These are phyloP conservation scores for Zenarchopterus dispar DNA, from an alignment of 2,797 vertebrate genomes.

Conservation along the genomic window DNA sequence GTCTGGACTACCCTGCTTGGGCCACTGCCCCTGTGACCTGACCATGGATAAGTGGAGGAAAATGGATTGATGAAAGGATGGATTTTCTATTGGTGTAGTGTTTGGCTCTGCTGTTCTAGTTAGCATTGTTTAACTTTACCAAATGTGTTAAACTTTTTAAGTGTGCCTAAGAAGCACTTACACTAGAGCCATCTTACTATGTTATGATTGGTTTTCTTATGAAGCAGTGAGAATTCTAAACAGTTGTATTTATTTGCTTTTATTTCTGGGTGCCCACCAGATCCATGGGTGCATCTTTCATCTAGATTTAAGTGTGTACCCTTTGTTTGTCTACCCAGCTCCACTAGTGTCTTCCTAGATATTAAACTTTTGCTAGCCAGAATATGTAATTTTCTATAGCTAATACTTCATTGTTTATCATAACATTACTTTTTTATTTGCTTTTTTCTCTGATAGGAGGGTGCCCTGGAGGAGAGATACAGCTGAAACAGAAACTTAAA, in stretches of 20 bases:
- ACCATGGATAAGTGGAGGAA: no score
- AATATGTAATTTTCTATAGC: constrained; percentile 5
- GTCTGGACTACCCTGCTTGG: no score
- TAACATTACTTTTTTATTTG: constrained; percentile 13
- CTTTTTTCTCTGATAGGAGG: constrained; percentile 51
- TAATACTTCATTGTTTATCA: constrained; percentile 3
- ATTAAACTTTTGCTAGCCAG: constrained; percentile 2
- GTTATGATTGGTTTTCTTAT: constrained; percentile 25
- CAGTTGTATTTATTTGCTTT: constrained; percentile 43
- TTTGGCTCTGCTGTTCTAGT: constrained; percentile 21
- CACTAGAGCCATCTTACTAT: constrained; percentile 29
- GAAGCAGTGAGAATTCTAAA: constrained; percentile 16
- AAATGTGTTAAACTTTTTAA: constrained; percentile 24
- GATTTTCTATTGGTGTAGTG: constrained; percentile 10
- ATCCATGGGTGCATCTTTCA: background rate
- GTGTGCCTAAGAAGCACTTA: constrained; percentile 25
- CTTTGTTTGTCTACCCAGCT: constrained; percentile 19
- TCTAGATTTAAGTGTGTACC: constrained; percentile 10
- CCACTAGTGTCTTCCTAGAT: constrained; percentile 18
- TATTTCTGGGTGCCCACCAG: constrained; percentile 32
- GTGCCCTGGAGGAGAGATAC: constrained; percentile 13
- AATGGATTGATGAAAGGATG: no score
- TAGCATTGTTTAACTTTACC: constrained; percentile 37
- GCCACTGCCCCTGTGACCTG: no score
- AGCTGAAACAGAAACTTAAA: constrained; percentile 27